Conservation (phyloP, 2,888 invertebrate genomes). For the Furcula furcula region DNA sequence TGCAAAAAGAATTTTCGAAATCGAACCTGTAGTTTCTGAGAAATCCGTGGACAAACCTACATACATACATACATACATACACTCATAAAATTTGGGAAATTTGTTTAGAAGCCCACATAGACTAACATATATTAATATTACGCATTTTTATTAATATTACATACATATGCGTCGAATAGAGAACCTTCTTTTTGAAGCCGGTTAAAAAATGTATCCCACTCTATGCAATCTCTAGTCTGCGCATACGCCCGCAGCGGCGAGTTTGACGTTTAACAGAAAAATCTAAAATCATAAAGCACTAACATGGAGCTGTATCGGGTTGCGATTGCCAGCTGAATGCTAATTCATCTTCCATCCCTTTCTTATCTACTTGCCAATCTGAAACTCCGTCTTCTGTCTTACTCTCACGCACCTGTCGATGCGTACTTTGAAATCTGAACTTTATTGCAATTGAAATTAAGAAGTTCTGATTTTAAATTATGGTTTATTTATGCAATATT, state of each 20-base stretch:
- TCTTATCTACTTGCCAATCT: slow-evolving; percentile 6
- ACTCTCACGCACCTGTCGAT: slow-evolving; percentile 2
- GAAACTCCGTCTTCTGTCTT: not conserved
- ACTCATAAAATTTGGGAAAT: too few species aligned
- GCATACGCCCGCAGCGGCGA: slow-evolving; percentile 57
- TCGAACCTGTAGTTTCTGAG: too few species aligned
- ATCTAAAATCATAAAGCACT: slow-evolving; percentile 78
- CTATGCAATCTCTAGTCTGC: slow-evolving; percentile 18
- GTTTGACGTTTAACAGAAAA: slow-evolving; percentile 78
- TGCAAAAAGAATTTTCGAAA: too few species aligned
- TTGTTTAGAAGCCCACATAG: too few species aligned
- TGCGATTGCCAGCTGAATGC: slow-evolving; percentile 72
- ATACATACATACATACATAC: too few species aligned
- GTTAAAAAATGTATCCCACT: slow-evolving; percentile 6
- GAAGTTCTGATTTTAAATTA: not conserved
- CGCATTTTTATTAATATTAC: too few species aligned
- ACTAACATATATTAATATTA: too few species aligned
- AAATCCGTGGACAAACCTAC: too few species aligned
- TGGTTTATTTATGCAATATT: not conserved
- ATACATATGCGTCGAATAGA: too few species aligned
- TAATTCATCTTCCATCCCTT: slow-evolving; percentile 43
- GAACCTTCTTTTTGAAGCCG: too few species aligned
- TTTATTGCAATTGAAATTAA: not conserved
- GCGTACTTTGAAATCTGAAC: slow-evolving; percentile 6
- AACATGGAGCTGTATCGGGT: slow-evolving; percentile 63